Evolutionary conservation across 2,888 invertebrate genomes (phyloP).

Genomic region (Hanleya hanleyi): DNA sequence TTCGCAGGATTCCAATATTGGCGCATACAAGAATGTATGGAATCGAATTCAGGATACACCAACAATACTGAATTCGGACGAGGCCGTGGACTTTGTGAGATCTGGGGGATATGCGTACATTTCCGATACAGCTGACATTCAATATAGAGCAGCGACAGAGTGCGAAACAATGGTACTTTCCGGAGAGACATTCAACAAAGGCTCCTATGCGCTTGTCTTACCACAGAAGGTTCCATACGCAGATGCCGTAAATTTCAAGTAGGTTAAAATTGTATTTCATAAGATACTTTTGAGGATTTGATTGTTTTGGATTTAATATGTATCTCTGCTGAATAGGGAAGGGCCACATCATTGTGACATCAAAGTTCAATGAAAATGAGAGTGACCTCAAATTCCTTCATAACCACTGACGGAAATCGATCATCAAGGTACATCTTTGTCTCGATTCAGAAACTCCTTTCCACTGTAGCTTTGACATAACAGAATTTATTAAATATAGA

Average conservation of each 20-base stretch:
- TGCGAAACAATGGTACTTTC: slow-evolving; percentile 36
- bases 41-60: slow-evolving; percentile 17
- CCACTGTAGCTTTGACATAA: too few species aligned
- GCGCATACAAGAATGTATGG: background rate
- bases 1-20: background rate
- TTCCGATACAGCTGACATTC: slow-evolving; percentile 40
- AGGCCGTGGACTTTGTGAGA: slow-evolving; percentile 34
- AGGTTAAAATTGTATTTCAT: too few species aligned
- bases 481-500: too few species aligned
- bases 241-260: slow-evolving; percentile 37
- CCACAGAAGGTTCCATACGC: slow-evolving; percentile 39
- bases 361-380: too few species aligned
- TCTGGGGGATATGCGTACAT: slow-evolving; percentile 38
- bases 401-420: too few species aligned
- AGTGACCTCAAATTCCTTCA: too few species aligned
- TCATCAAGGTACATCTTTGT: too few species aligned
- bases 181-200: slow-evolving; percentile 43
- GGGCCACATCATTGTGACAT: too few species aligned
- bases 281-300: too few species aligned
- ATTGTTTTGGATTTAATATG: too few species aligned
- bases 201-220: slow-evolving; percentile 41
- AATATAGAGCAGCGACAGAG: slow-evolving; percentile 33
- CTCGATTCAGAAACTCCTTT: too few species aligned
- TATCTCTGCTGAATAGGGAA: too few species aligned
- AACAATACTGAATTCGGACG: slow-evolving; percentile 28